Evolutionary conservation across 2,113 vertebrate species (phyloP).

Genomic region (Mobula birostris): DNA sequence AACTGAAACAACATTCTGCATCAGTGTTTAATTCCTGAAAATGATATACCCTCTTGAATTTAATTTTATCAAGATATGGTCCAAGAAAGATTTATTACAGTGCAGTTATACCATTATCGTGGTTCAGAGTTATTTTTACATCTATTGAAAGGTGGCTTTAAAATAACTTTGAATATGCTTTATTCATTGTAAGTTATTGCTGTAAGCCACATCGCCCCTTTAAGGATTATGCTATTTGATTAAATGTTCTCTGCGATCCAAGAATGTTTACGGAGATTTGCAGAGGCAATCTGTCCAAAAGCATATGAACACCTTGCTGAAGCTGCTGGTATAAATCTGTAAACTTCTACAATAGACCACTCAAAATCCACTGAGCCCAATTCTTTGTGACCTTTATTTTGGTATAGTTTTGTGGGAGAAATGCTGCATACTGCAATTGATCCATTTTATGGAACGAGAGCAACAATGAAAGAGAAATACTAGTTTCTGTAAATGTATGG

Average conservation of each 20-base stretch:
- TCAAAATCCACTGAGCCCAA: too few relatives aligned
- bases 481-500: conserved; percentile 40
- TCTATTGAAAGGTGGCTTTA: background rate
- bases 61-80: background rate
- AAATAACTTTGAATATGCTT: background rate
- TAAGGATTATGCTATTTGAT: too few relatives aligned
- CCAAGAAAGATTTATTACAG: background rate
- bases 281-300: too few relatives aligned
- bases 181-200: background rate
- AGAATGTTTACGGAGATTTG: too few relatives aligned
- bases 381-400: background rate
- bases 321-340: too few relatives aligned
- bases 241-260: too few relatives aligned
- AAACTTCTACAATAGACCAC: too few relatives aligned
- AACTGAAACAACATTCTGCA: background rate
- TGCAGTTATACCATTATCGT: background rate
- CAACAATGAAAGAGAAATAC: conserved; percentile 39
- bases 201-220: too few relatives aligned
- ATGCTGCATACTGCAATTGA: conserved; percentile 39
- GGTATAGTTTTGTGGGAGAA: background rate
- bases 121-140: background rate
- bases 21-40: background rate
- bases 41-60: background rate
- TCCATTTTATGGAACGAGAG: conserved; percentile 38
- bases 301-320: too few relatives aligned